phyloP scores from a whole-genome alignment of 2,888 invertebrate genomes.

The Agonum fuliginosum region DNA sequence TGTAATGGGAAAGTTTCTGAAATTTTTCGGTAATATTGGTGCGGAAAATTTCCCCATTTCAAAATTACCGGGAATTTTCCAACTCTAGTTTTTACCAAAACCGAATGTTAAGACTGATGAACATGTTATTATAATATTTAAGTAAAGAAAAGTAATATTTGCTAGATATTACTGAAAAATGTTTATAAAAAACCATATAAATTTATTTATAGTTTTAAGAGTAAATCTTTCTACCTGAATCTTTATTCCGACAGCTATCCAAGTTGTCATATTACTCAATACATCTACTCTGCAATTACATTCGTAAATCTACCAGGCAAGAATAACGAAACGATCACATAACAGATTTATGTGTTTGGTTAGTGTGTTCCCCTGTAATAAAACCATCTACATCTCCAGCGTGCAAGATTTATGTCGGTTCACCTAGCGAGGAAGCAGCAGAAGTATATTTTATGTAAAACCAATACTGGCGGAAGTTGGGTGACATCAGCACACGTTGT shows the following conservation, averaged over 20 bases:
- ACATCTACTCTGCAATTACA: neutral
- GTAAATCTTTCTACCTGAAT: neutral
- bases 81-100: too few species aligned
- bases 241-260: neutral
- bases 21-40: too few species aligned
- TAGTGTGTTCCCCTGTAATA: conserved; percentile 39
- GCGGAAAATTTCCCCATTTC: too few species aligned
- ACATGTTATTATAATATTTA: too few species aligned
- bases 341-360: conserved; percentile 31
- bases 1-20: too few species aligned
- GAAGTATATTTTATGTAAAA: conserved; percentile 64
- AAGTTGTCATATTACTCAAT: neutral
- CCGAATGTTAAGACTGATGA: too few species aligned
- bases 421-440: conserved; percentile 63
- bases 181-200: too few species aligned
- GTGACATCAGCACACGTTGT: conserved; percentile 60
- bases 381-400: conserved; percentile 46
- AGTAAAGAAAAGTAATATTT: too few species aligned
- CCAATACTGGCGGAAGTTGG: conserved; percentile 62
- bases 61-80: too few species aligned
- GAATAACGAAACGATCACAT: neutral
- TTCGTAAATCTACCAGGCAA: neutral
- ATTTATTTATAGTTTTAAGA: too few species aligned
- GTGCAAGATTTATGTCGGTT: conserved; percentile 62
- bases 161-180: too few species aligned